These are phyloP conservation scores for Drosophila pruinosa DNA, from an alignment of 1,140 invertebrate species.

Conservation along the genomic window DNA sequence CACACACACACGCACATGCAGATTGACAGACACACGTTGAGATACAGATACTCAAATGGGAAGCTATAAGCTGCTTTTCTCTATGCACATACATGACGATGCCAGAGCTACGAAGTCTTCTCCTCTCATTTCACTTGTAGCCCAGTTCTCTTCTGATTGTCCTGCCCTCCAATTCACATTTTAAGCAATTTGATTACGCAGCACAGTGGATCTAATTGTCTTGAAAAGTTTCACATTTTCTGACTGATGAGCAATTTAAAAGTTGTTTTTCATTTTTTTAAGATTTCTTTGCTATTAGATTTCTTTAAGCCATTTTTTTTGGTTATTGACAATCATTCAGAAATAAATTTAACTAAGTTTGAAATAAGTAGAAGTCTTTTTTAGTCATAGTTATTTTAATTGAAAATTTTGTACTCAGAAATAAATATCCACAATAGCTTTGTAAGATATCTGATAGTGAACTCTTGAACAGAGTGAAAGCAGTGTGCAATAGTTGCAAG, in stretches of 20 bases:
- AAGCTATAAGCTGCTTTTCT: constrained; percentile 69
- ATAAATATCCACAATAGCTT: no score
- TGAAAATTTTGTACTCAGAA: no score
- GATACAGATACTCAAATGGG: constrained; percentile 43
- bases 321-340: no score
- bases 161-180: constrained; percentile 46
- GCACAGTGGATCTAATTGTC: constrained; percentile 44
- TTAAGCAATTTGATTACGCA: constrained; percentile 74
- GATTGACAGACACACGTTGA: constrained; percentile 21
- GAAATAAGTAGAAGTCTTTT: no score
- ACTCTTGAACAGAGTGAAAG: background rate
- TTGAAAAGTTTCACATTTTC: background rate
- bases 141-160: constrained; percentile 54
- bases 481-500: constrained; percentile 47
- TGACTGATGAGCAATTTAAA: background rate
- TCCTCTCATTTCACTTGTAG: constrained; percentile 19
- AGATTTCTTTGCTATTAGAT: no score
- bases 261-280: no score
- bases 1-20: constrained; percentile 20
- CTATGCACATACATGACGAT: constrained; percentile 62
- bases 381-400: no score
- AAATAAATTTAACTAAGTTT: no score
- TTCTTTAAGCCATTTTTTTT: no score
- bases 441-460: no score
- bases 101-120: constrained; percentile 33